Conservation (phyloP, 1,140 invertebrate species). For the Dufourea novaeangliae region DNA sequence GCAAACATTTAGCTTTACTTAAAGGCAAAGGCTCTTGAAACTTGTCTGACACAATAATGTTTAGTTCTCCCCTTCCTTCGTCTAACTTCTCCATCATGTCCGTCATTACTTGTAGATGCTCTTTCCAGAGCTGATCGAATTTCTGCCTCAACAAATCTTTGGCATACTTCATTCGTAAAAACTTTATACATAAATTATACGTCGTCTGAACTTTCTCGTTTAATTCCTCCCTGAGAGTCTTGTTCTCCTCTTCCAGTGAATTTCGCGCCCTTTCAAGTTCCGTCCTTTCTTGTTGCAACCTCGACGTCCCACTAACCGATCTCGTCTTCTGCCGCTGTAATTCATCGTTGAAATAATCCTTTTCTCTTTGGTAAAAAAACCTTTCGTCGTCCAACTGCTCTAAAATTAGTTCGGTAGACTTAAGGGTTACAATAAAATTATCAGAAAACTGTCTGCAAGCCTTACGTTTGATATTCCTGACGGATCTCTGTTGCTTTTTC, state of each 20-base stretch:
- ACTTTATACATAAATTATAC: slow-evolving; percentile 70
- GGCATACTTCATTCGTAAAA: slow-evolving; percentile 67
- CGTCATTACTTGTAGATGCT: slow-evolving; percentile 68
- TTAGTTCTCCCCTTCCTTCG: slow-evolving; percentile 69
- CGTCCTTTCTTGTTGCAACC: slow-evolving; percentile 34
- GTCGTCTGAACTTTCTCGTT: slow-evolving; percentile 59
- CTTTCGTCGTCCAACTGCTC: slow-evolving; percentile 72
- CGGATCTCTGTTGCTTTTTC: slow-evolving; percentile 67
- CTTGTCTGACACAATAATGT: slow-evolving; percentile 68
- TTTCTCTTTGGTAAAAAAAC: slow-evolving; percentile 67
- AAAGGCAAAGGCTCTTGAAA: slow-evolving; percentile 68
- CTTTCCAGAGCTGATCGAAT: slow-evolving; percentile 60
- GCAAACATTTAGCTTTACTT: slow-evolving; percentile 68
- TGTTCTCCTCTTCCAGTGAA: slow-evolving; percentile 63
- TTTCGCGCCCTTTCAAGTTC: slow-evolving; percentile 53
- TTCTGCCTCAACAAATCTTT: slow-evolving; percentile 63
- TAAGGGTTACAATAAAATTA: slow-evolving; percentile 22
- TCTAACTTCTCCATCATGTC: slow-evolving; percentile 73
- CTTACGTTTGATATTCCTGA: slow-evolving; percentile 71
- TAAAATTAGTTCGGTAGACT: slow-evolving; percentile 60
- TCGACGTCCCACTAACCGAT: slow-evolving; percentile 41
- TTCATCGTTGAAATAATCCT: slow-evolving; percentile 64
- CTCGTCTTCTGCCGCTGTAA: slow-evolving; percentile 58
- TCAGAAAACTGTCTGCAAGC: slow-evolving; percentile 17
- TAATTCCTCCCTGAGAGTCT: slow-evolving; percentile 52